These are phyloP conservation scores for Rhinolophus ferrumequinum DNA, from an alignment of 2,113 vertebrate species.

Conservation along the genomic window DNA sequence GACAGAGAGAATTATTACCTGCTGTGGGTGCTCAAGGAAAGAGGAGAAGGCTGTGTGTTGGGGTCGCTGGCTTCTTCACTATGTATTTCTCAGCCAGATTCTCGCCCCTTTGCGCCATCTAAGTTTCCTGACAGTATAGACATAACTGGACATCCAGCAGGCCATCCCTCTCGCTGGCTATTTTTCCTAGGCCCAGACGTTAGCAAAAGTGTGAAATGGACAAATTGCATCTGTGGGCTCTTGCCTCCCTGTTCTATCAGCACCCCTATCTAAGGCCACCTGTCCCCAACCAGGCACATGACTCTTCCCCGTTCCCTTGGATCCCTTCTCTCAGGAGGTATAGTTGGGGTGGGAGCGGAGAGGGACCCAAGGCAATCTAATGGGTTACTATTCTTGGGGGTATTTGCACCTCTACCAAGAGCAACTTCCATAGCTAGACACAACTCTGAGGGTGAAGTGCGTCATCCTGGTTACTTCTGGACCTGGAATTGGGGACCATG, in stretches of 20 bases:
- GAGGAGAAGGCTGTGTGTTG: background rate
- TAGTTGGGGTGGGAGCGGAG: rapidly evolving
- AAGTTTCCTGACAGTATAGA: background rate
- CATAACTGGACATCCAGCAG: background rate
- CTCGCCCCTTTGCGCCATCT: background rate
- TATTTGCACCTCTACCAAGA: background rate
- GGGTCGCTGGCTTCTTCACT: background rate
- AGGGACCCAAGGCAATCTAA: too few relatives aligned
- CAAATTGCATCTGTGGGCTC: background rate
- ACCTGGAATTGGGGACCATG: background rate
- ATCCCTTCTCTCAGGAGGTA: background rate
- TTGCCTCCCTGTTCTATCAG: background rate
- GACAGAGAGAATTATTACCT: background rate
- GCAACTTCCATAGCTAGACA: background rate
- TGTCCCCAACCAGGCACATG: rapidly evolving
- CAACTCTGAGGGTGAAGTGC: background rate
- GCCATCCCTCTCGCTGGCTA: background rate
- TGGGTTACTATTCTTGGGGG: background rate
- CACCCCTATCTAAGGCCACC: rapidly evolving
- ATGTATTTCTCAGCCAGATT: background rate
- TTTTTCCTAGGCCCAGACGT: background rate
- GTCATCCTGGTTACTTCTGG: background rate
- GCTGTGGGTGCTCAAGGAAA: background rate
- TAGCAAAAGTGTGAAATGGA: background rate
- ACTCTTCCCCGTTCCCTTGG: background rate